Evolutionary conservation across 2,888 invertebrate species (phyloP), one percentile per base, ranked within the genome.

Genomic region (Bruchidius siliquastri): DNA sequence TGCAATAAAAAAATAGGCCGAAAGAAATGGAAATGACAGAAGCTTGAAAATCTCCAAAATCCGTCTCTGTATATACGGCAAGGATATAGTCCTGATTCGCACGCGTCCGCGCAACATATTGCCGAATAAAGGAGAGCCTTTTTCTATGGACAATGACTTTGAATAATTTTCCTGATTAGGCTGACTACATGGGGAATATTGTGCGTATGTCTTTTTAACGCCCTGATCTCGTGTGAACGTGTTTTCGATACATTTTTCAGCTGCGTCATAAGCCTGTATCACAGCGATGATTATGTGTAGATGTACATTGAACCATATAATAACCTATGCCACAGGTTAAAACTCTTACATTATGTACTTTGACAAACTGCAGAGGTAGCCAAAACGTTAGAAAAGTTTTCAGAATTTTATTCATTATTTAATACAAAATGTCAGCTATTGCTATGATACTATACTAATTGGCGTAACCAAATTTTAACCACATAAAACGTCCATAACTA

Each of bases 161-260:
- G 79, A 79, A 80, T 80, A 79, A 77, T 75, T 74, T 49, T 13
- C 77, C 76, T 79, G 81, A 82, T 82, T 82, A 79, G 81, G 75
- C 68, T 30, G 26, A 32, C 68, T 49, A 20, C 26, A 49, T n/a
- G 66, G 70, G 72, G 71, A 18, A 72, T 67, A 72, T 21, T 69
- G 67, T 71, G 32, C 71, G 71, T 32, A 30, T 20, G 22, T 49
- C 49, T 49, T 49, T 49, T 49, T 49, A 13, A 49, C 49, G 49
- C 49, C 49, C 18, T 13, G 13, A 49, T 8, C 49, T 49, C 49
- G 49, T 49, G 49, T 49, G 49, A 49, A 49, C 3, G 49, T 49
- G 49, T 49, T 49, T 1, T 13, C 49, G 49, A 49, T 49, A 49
- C 49, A 49, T 49, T 49, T 49, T 49, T 49, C 49, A 49, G 49